Evolutionary conservation across 2,113 vertebrate species (phyloP).

Genomic region (Tachuris rubrigastra): DNA sequence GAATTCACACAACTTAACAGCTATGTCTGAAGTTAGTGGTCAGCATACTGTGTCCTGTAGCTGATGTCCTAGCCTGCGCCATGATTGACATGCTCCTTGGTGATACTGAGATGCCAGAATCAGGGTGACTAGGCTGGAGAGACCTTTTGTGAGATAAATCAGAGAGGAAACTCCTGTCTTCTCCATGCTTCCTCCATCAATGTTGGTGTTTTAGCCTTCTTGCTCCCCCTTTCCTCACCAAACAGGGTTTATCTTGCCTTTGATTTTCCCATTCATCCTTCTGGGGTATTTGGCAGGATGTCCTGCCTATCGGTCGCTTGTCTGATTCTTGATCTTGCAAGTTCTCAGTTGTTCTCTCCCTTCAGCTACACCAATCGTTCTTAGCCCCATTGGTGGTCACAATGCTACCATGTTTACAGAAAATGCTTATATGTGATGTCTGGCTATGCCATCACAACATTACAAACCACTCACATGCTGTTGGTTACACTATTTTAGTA

Average conservation of each 20-base stretch:
- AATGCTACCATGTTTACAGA: not conserved
- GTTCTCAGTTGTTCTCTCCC: not conserved
- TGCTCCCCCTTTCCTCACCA: not conserved
- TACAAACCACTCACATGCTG: not conserved
- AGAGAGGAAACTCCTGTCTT: not conserved
- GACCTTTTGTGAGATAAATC: not conserved
- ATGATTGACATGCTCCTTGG: not conserved
- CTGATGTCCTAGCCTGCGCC: rapidly evolving
- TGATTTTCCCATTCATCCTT: not conserved
- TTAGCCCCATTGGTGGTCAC: not conserved
- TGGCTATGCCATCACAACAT: not conserved
- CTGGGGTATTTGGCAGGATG: not conserved
- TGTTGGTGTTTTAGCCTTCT: not conserved
- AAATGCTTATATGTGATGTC: not conserved
- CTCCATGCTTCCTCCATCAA: not conserved
- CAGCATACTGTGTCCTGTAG: not conserved
- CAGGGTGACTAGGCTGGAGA: not conserved
- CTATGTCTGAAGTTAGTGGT: not conserved
- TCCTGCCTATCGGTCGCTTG: not conserved
- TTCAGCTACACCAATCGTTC: not conserved
- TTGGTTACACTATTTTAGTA: not conserved
- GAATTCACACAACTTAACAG: not conserved
- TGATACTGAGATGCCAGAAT: not conserved
- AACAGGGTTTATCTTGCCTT: not conserved
- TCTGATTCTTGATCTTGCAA: not conserved